Evolutionary conservation across 2,797 vertebrate genomes (phyloP), one percentile per base, ranked within the genome.

Genomic region (Poeciliopsis paucimaculata): DNA sequence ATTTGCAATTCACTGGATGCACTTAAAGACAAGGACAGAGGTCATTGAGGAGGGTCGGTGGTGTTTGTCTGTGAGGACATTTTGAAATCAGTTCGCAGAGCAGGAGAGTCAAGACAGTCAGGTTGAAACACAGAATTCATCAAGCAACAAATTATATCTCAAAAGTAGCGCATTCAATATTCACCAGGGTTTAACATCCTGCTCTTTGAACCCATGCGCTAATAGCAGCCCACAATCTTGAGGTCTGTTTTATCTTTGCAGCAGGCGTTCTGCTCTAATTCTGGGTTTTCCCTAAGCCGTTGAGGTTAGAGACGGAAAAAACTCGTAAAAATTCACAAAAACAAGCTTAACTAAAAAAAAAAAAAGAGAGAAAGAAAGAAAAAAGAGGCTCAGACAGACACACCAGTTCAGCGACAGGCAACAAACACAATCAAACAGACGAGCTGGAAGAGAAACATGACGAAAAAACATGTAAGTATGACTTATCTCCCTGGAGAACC

Each of bases 261-360:
- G 77, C n/a, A 43, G 10, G 2, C 46, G 78, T 57, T 16, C 8
- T 12, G n/a, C 53, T 23, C 68, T 23, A 51, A 11, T 31, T 85
- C 39, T 90, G 92, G 91, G 78, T 83, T 93, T 94, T 91, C 86
- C 95, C 93, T 86, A 55, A 55, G 62, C 62, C 36, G 86, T 90
- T 89, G 62, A 86, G 73, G 80, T 84, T 45, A 36, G 60, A 82
- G 31, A 85, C 90, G 92, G 88, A 94, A 94, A 93, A 80, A 16
- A 36, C 28, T 1, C 79, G 79, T 84, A 55, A 55, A 90, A 90
- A 88, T 83, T 87, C 2, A 74, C 36, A 83, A 77, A 87, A 80
- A 71, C 73, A 71, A 23, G 16, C 26, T 68, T 18, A 77, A 23
- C 8, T 13, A 5, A 60, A 84, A 7, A 80, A 68, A 39, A 64